Conservation (phyloP, 2,113 vertebrate genomes). For the Panurus biarmicus region DNA sequence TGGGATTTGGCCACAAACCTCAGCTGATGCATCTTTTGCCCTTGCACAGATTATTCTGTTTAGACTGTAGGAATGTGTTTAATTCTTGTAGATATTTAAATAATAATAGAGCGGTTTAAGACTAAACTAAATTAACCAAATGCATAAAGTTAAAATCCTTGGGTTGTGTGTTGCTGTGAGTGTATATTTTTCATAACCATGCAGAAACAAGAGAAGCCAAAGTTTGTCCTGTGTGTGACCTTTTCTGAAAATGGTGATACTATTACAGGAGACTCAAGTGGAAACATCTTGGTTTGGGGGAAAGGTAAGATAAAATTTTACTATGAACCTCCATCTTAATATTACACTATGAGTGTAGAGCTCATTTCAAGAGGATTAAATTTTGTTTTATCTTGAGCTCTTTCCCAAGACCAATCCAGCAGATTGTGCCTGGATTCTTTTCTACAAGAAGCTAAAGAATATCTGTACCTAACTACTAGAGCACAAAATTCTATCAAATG, state of each 20-base stretch:
- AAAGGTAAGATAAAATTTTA: constrained; percentile 82
- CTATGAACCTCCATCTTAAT: background rate
- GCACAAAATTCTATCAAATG: background rate
- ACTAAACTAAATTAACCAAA: background rate
- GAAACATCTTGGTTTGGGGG: constrained; percentile 97
- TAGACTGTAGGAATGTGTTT: background rate
- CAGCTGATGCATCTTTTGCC: background rate
- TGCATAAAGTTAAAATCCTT: background rate
- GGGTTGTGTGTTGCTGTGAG: background rate
- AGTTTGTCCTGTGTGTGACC: constrained; percentile 96
- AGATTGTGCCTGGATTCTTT: background rate
- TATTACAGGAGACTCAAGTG: constrained; percentile 96
- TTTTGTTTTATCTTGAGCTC: background rate
- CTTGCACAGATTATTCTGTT: background rate
- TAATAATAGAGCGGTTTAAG: background rate
- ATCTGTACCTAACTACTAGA: background rate
- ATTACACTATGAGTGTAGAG: background rate
- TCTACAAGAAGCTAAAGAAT: background rate
- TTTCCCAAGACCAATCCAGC: background rate
- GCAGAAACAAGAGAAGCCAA: constrained; percentile 99
- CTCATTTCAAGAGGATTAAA: background rate
- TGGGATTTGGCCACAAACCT: background rate
- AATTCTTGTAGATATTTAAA: background rate
- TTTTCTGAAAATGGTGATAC: constrained; percentile 97
- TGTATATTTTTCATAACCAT: constrained; percentile 34